Evolutionary conservation across 2,113 vertebrate genomes (phyloP).

Genomic region (Motacilla tschutschensis): DNA sequence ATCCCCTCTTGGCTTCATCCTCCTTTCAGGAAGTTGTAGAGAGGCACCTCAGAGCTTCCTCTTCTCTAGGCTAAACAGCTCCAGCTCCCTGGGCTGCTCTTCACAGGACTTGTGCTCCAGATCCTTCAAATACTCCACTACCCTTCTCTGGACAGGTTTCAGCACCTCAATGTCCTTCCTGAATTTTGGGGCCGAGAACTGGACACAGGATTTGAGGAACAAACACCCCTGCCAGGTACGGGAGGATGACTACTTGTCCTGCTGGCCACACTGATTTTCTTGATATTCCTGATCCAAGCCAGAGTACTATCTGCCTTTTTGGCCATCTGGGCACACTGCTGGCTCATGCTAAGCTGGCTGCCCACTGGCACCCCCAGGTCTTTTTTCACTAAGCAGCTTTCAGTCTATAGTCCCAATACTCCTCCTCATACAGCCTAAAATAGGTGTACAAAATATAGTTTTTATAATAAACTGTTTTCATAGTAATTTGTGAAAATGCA

Average conservation of each 20-base stretch:
- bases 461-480: neutral
- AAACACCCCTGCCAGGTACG: neutral
- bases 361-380: rapidly evolving
- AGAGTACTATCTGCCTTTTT: neutral
- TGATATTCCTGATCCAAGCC: neutral
- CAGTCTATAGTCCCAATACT: neutral
- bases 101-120: neutral
- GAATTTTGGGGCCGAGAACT: rapidly evolving
- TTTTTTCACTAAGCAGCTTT: neutral
- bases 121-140: neutral
- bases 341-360: neutral
- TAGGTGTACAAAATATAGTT: neutral
- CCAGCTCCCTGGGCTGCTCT: neutral
- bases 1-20: neutral
- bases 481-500: neutral
- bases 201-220: rapidly evolving
- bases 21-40: neutral
- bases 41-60: neutral
- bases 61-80: neutral
- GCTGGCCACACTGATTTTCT: neutral
- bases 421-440: neutral
- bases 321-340: neutral
- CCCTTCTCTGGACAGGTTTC: rapidly evolving
- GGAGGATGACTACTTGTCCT: too few relatives aligned
- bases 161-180: neutral